Percentiles rank a stretch among this genome's conserved stretches.
phyloP scores from a whole-genome alignment of 2,797 vertebrate species.

The Channallabes apus region DNA sequence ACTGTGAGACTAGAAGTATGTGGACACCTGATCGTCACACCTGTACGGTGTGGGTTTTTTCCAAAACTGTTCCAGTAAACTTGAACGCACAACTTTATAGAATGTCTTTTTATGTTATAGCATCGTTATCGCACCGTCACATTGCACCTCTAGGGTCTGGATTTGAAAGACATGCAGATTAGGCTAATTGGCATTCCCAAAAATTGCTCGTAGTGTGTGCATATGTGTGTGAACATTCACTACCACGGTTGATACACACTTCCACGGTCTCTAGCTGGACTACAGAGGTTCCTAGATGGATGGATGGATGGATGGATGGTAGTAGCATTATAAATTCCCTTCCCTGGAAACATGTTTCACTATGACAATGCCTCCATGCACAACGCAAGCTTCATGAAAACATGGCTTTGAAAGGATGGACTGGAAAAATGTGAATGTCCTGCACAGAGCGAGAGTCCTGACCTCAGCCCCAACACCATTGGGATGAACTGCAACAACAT shows the following conservation, averaged over 20 bases:
- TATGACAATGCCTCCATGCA: background rate
- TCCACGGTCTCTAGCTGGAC: too few species aligned
- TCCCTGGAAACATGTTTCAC: background rate
- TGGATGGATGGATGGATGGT: too few species aligned
- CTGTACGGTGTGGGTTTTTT: background rate
- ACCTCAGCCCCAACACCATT: background rate
- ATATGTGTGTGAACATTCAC: too few species aligned
- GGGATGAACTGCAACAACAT: background rate
- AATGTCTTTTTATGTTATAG: background rate
- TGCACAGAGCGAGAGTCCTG: background rate
- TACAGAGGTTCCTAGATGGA: too few species aligned
- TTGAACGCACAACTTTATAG: background rate
- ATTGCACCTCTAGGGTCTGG: too few species aligned
- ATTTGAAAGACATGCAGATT: too few species aligned
- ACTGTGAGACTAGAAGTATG: background rate
- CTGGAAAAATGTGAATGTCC: background rate
- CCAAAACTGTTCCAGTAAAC: background rate
- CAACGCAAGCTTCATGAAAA: background rate
- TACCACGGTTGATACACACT: too few species aligned
- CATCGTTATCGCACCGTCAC: too few species aligned
- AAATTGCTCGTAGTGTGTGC: too few species aligned
- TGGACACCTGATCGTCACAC: background rate
- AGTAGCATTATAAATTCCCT: background rate
- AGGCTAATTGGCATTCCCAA: too few species aligned
- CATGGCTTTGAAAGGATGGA: background rate